phyloP scores from a whole-genome alignment of 2,888 invertebrate genomes.

The Seira ritae region DNA sequence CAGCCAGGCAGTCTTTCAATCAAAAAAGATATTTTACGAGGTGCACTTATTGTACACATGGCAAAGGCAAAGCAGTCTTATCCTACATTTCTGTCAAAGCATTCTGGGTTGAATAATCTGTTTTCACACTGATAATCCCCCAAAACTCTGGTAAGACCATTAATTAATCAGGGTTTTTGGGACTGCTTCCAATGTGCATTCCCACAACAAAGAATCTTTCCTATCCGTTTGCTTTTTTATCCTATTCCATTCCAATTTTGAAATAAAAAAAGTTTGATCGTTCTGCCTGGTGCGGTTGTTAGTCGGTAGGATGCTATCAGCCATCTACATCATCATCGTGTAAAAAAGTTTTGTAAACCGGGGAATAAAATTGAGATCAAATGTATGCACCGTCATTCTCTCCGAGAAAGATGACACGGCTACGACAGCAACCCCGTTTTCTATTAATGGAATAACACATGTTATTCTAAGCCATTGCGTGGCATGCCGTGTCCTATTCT shows the following conservation, averaged over 20 bases:
- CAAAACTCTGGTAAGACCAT: slow-evolving; percentile 28
- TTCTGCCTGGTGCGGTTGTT: too few species aligned
- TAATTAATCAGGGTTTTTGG: slow-evolving; percentile 24
- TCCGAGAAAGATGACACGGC: too few species aligned
- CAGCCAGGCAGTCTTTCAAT: too few species aligned
- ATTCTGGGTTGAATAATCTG: not conserved
- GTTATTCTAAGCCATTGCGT: not conserved
- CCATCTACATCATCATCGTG: too few species aligned
- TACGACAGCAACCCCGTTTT: not conserved
- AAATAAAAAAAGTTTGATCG: not conserved
- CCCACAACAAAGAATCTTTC: not conserved
- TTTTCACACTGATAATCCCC: slow-evolving; percentile 18
- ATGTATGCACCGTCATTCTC: slow-evolving; percentile 32
- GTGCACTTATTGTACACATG: too few species aligned
- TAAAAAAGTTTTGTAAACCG: not conserved
- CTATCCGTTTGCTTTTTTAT: not conserved
- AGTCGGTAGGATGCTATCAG: too few species aligned
- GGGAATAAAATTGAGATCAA: slow-evolving; percentile 2
- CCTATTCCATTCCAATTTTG: not conserved
- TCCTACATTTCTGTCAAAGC: not conserved
- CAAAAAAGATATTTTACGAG: too few species aligned
- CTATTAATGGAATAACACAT: slow-evolving; percentile 11
- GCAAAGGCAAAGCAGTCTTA: too few species aligned
- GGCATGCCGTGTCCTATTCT: not conserved
- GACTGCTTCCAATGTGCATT: not conserved